Evolutionary conservation across 2,888 invertebrate genomes (phyloP).

Genomic region (Clepsis dumicolana): DNA sequence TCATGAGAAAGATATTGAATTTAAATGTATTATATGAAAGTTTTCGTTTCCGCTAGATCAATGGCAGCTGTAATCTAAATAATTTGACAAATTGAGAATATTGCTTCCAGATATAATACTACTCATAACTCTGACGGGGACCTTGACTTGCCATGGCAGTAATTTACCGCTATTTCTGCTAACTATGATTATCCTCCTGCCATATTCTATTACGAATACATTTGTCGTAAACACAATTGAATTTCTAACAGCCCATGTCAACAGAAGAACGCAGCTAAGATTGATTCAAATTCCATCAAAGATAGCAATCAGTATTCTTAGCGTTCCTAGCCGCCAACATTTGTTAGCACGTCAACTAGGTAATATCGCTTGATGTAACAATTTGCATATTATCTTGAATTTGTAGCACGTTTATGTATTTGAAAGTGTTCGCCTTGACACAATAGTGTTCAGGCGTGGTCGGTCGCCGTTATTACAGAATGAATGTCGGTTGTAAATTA

Average conservation of each 20-base stretch:
- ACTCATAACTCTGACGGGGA: no score
- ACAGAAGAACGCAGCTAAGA: constrained; percentile 4
- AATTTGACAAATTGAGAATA: no score
- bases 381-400: constrained; percentile 44
- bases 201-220: background rate
- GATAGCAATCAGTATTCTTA: constrained; percentile 39
- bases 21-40: no score
- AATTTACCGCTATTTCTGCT: background rate
- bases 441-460: constrained; percentile 57
- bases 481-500: constrained; percentile 55
- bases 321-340: constrained; percentile 24
- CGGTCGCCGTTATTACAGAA: constrained; percentile 57
- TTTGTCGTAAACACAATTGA: background rate
- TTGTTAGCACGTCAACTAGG: constrained; percentile 37
- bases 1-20: no score
- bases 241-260: constrained; percentile 1
- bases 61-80: no score
- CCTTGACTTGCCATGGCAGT: no score
- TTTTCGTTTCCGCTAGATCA: no score
- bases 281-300: constrained; percentile 26
- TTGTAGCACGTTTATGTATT: constrained; percentile 52
- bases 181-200: background rate
- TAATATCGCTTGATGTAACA: constrained; percentile 40
- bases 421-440: constrained; percentile 69
- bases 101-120: no score